phyloP scores from a whole-genome alignment of 1,140 invertebrate species.

The Philotrypesis tridentata region DNA sequence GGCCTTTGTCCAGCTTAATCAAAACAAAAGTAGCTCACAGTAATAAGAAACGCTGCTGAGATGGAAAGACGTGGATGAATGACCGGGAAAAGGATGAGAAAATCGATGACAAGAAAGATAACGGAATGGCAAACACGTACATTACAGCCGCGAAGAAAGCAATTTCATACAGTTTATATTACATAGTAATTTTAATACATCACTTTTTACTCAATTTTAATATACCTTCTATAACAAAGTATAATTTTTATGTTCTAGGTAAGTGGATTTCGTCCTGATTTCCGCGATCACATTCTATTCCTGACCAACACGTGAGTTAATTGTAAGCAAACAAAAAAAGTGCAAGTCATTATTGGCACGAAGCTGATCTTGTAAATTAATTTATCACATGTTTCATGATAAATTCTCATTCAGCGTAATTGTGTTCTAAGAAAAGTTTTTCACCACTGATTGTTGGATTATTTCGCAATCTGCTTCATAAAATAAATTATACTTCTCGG shows the following conservation, averaged over 20 bases:
- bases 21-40: background rate
- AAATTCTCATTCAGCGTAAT: too few relatives aligned
- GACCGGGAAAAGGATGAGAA: background rate
- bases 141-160: background rate
- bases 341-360: too few relatives aligned
- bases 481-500: too few relatives aligned
- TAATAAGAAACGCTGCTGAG: slow-evolving; percentile 8
- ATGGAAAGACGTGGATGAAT: background rate
- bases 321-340: too few relatives aligned
- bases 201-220: background rate
- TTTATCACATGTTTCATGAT: too few relatives aligned
- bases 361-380: too few relatives aligned
- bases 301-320: background rate
- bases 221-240: too few relatives aligned
- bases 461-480: too few relatives aligned
- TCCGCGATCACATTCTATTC: too few relatives aligned
- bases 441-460: too few relatives aligned
- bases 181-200: background rate
- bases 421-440: too few relatives aligned
- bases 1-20: background rate
- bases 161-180: background rate
- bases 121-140: background rate
- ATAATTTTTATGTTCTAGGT: slow-evolving; percentile 1
- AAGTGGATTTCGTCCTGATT: background rate
- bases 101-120: background rate